Evolutionary conservation across 2,888 invertebrate species (phyloP), one percentile per base, ranked within the genome.

Genomic region (Caenorhabditis uteleia): DNA sequence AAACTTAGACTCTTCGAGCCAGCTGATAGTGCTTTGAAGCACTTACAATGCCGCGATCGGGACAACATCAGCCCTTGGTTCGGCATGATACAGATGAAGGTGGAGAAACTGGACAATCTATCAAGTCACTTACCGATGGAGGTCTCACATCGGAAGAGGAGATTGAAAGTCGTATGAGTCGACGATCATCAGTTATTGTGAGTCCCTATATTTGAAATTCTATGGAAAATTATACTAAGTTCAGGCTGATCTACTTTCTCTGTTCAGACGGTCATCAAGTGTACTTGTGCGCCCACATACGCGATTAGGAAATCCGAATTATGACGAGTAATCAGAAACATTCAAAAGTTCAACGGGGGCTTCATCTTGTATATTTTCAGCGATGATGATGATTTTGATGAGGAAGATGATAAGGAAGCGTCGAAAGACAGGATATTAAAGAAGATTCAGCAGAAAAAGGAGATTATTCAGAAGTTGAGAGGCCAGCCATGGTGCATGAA

Each of bases 401-500:
- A 76, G 51, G 78, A 79, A 38, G 74, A 73, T 44, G 69, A 78
- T 59, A 68, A 75, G 60, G 65, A 74, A 49, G 70, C 74, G 38
- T 65, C 72, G 4, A 76, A 76, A 51, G 78, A 81, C 36, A 73
- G 78, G 26, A 74, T 84, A 14, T 60, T 84, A 49, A 80, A 83
- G 21, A 82, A 82, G 38, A 84, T 85, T 49, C 74, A 80, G 18
- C 75, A 84, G 23, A 84, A 85, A 68, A 84, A 84, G 58, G 84
- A 85, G 55, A 78, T 85, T 47, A 83, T 85, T 36, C 78, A 79
- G 21, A 80, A 77, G 55, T 54, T 85, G 14, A 64, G 82, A 26
- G 71, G 66, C 26, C 83, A 85, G 65, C 81, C 84, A 20, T 85
- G 85, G 85, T 75, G 75, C 42, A 84, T 85, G 81, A 68, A 73